These are phyloP conservation scores for Drosophila suboccidentalis DNA, from an alignment of 2,888 invertebrate species.

Conservation along the genomic window DNA sequence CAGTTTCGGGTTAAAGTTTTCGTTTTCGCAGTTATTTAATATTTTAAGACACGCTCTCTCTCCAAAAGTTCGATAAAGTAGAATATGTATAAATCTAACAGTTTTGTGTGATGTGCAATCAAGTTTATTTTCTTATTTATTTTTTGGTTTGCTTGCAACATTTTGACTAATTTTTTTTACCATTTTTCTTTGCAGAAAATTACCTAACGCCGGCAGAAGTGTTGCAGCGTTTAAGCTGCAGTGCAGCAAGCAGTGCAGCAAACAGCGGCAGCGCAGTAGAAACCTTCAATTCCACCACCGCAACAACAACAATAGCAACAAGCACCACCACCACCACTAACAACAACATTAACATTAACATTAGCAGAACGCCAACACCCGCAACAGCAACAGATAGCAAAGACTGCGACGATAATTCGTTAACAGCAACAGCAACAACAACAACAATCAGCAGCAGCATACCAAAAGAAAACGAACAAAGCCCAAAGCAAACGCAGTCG, in stretches of 20 bases:
- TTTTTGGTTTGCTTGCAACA: not conserved
- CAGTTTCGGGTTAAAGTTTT: not conserved
- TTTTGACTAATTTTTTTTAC: conserved; percentile 17
- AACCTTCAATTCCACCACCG: conserved; percentile 42
- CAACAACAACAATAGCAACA: conserved; percentile 38
- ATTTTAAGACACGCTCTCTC: not conserved
- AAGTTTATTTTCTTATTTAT: not conserved
- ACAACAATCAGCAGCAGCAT: conserved; percentile 58
- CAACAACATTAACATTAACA: conserved; percentile 22
- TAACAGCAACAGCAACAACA: conserved; percentile 37
- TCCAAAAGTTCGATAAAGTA: conserved; percentile 3
- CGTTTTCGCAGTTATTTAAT: conserved; percentile 15
- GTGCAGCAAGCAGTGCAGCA: conserved; percentile 33
- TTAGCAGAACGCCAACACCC: conserved; percentile 50
- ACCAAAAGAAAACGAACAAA: conserved; percentile 65
- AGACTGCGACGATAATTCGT: conserved; percentile 72
- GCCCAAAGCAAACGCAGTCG: conserved; percentile 49
- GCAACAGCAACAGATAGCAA: conserved; percentile 63
- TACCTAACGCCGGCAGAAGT: conserved; percentile 68
- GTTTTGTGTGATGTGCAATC: not conserved
- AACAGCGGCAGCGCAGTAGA: conserved; percentile 31
- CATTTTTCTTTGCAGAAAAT: conserved; percentile 61
- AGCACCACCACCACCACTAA: conserved; percentile 37
- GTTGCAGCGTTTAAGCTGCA: conserved; percentile 67
- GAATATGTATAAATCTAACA: conserved; percentile 34